Conservation (phyloP, 1,140 invertebrate genomes). For the Trichonephila inaurata region DNA sequence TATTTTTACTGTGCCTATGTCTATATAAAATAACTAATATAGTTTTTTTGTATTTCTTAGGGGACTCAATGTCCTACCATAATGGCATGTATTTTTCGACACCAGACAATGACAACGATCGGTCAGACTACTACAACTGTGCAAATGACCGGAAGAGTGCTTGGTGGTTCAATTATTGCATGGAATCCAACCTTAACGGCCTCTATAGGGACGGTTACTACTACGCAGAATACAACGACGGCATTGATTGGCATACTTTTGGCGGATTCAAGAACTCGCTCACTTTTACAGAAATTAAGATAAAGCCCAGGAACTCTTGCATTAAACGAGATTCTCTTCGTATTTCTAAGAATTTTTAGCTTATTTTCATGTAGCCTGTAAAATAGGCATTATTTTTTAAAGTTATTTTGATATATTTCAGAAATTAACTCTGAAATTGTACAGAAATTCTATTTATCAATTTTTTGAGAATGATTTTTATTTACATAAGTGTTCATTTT, state of each 20-base stretch:
- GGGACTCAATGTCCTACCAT: conserved; percentile 18
- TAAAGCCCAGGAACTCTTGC: neutral
- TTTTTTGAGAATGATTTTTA: no score
- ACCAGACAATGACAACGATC: neutral
- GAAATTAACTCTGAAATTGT: no score
- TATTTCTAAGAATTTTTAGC: no score
- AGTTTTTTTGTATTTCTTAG: neutral
- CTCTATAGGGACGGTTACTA: neutral
- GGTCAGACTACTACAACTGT: neutral
- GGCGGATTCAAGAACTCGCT: neutral
- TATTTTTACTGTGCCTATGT: neutral
- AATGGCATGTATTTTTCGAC: neutral
- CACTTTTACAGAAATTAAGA: neutral
- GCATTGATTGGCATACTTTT: neutral
- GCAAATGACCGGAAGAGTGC: neutral
- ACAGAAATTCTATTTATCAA: no score
- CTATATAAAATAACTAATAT: neutral
- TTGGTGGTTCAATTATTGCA: conserved; percentile 4
- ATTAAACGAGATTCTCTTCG: neutral
- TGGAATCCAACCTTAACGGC: neutral
- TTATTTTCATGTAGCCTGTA: no score
- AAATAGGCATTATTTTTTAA: no score
- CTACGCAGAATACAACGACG: neutral
- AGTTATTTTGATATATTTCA: no score
- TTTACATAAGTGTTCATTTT: no score